A percentile compares a stretch with the other conserved stretches of the same genome.
phyloP scores from a whole-genome alignment of 2,797 vertebrate genomes.

The Pangasius larnaudii region DNA sequence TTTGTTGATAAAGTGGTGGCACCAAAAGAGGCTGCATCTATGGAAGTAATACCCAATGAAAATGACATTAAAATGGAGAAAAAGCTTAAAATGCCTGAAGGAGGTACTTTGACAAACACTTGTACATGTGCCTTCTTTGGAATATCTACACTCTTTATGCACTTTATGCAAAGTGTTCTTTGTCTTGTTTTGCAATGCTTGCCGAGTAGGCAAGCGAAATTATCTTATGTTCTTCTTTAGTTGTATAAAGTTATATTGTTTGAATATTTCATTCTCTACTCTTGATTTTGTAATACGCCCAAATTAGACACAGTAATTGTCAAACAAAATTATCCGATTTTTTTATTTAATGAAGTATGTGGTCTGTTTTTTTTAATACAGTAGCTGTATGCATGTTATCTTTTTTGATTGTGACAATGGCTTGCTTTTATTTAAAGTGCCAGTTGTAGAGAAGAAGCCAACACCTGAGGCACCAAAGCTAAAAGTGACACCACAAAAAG shows the following conservation, averaged over 20 bases:
- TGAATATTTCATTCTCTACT: conserved; percentile 16
- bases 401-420: conserved; percentile 31
- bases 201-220: conserved; percentile 49
- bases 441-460: conserved; percentile 60
- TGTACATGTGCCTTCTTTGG: conserved; percentile 19
- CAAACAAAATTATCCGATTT: not conserved
- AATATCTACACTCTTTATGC: conserved; percentile 40
- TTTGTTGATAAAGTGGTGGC: not conserved
- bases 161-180: conserved; percentile 12
- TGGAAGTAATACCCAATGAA: conserved; percentile 32
- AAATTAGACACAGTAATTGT: not conserved
- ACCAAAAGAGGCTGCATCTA: not conserved
- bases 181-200: conserved; percentile 36
- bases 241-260: conserved; percentile 5
- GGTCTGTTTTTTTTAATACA: not conserved
- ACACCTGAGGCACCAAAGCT: conserved; percentile 25
- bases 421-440: conserved; percentile 63
- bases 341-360: not conserved
- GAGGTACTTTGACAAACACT: conserved; percentile 48
- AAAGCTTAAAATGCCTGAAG: conserved; percentile 33
- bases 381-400: not conserved
- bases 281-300: conserved; percentile 22
- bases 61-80: conserved; percentile 23
- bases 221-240: conserved; percentile 18
- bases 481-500: conserved; percentile 28